Evolutionary conservation across 2,888 invertebrate genomes (phyloP), one percentile per base, ranked within the genome.

Genomic region (Tetropium fuscum): DNA sequence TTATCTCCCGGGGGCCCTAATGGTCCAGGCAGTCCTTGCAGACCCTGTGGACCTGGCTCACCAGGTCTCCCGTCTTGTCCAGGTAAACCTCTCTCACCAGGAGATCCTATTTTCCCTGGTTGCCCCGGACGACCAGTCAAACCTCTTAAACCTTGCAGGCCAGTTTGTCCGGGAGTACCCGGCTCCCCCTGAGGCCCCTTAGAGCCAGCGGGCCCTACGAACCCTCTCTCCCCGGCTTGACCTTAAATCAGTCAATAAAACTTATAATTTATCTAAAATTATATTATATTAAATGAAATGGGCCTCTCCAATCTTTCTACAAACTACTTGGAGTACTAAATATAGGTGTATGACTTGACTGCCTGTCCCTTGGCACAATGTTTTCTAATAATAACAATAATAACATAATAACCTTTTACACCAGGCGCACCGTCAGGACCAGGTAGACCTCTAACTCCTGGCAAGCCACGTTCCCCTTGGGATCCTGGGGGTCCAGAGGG

Each of bases 51-150:
- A 36, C 95, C 95, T 72, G 90, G 89, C 74, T 93, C 94, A 16
- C 95, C 95, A 8, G 92, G 87, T 76, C 91, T 91, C 3, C 95
- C 95, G 81, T 95, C 94, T 55, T 92, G 90, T 6, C 95, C 95
- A 40, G 90, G 88, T 72, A 90, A 83, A 38, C 92, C 92, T 60
- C 91, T 84, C 75, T 91, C 91, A 16, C 92, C 92, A 36, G 88
- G 84, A 53, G 86, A 85, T 2, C 92, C 92, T 5, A 87, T 80
- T 80, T 90, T 90, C 0, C 92, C 92, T 5, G 87, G 81, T 3
- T 88, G 82, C 16, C 93, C 94, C 8, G 90, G 85, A 62, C 91
- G 84, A 20, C 94, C 94, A 11, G 86, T 83, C 25, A 85, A 78
- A 18, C 90, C 90, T 68, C 88, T 79, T 13, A 86, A 73, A 13